Percentiles rank a stretch among this genome's conserved stretches.
Evolutionary conservation across 2,113 vertebrate species (phyloP).

Genomic region (Myiopsitta monachus): DNA sequence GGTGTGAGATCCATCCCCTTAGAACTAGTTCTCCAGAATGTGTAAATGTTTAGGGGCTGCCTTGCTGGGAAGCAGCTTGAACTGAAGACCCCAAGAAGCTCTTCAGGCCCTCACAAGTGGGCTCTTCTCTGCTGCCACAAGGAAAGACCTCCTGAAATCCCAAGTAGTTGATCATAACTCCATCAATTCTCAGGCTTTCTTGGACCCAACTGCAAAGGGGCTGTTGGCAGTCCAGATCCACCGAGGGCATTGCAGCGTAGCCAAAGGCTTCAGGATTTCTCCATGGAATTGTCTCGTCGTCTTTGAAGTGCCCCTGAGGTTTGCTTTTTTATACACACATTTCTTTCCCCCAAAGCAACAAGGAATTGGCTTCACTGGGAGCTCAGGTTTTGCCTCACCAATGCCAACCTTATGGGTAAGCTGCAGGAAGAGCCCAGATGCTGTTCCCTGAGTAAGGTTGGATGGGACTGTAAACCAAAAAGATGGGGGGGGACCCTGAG

Average conservation of each 20-base stretch:
- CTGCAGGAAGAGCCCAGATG: not conserved
- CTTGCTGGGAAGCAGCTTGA: slow-evolving; percentile 46
- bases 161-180: not conserved
- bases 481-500: not conserved
- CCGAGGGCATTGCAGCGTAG: not conserved
- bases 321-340: not conserved
- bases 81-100: not conserved
- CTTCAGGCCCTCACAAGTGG: not conserved
- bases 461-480: not conserved
- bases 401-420: not conserved
- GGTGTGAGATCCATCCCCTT: slow-evolving; percentile 45
- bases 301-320: not conserved
- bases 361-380: not conserved
- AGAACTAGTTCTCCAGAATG: slow-evolving; percentile 58
- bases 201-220: not conserved
- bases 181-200: not conserved
- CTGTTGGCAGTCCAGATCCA: not conserved
- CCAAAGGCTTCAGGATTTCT: slow-evolving; percentile 2
- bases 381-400: not conserved
- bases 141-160: slow-evolving; percentile 2
- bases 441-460: not conserved
- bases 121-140: slow-evolving; percentile 3
- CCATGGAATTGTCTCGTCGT: fast-evolving
- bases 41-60: slow-evolving; percentile 1
- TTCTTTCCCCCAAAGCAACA: not conserved